A percentile compares a stretch with the other conserved stretches of the same genome.
Evolutionary conservation across 2,888 invertebrate species (phyloP).

Genomic region (Apotomis turbidana): DNA sequence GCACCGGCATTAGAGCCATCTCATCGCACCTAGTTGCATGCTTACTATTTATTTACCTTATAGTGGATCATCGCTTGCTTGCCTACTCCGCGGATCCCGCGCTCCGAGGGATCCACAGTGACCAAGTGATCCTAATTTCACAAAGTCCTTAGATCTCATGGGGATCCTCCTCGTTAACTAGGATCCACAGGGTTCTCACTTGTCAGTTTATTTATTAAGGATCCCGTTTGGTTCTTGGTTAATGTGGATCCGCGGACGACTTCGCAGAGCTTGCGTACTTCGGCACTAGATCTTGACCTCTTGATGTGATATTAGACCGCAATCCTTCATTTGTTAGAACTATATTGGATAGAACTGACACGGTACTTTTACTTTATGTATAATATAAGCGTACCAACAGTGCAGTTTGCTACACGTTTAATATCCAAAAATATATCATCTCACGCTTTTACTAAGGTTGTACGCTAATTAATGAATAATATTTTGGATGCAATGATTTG

Average conservation of each 20-base stretch:
- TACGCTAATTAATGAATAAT: no score
- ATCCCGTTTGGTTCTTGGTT: background rate
- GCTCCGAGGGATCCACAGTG: background rate
- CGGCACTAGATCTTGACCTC: background rate
- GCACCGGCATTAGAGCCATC: conserved; percentile 52
- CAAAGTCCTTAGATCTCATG: background rate
- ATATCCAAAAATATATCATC: no score
- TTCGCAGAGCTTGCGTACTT: background rate
- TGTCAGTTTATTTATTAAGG: background rate
- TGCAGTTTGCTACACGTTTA: no score
- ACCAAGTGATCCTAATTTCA: no score
- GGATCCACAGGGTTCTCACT: background rate
- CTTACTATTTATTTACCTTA: conserved; percentile 54
- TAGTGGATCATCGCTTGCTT: conserved; percentile 49
- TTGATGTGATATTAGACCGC: background rate
- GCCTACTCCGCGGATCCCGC: conserved; percentile 48
- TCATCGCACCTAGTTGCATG: conserved; percentile 59
- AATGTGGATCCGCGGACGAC: background rate
- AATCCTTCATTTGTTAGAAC: no score
- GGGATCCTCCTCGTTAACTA: background rate
- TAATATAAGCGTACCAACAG: no score
- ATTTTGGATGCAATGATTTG: background rate
- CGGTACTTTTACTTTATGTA: no score
- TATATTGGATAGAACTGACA: no score
- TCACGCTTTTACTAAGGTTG: no score